phyloP scores from a whole-genome alignment of 2,113 vertebrate genomes.

The Syngnathus typhle region DNA sequence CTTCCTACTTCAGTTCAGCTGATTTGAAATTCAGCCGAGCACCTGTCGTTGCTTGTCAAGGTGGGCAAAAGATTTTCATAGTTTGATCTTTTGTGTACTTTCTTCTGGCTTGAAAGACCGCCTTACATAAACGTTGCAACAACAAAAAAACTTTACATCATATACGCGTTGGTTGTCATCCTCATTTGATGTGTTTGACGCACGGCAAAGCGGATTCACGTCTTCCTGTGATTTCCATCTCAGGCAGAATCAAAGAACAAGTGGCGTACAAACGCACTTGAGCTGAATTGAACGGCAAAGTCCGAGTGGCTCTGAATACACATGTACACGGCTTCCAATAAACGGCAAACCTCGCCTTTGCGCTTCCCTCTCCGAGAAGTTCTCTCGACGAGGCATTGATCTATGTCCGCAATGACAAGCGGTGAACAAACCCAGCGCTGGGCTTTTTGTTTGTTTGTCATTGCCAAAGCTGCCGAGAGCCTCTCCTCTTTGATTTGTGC shows the following conservation, averaged over 20 bases:
- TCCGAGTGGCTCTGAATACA: background rate
- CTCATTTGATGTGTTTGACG: background rate
- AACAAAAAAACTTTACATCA: background rate
- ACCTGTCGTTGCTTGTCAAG: background rate
- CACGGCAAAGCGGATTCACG: background rate
- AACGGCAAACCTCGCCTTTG: background rate
- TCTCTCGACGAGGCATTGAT: slow-evolving; percentile 11
- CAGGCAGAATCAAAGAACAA: too few relatives aligned
- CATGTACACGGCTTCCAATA: background rate
- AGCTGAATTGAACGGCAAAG: background rate
- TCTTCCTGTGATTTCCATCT: too few relatives aligned
- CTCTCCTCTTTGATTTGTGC: slow-evolving; percentile 58
- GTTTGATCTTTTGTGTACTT: background rate
- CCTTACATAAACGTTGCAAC: background rate
- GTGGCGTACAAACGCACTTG: too few relatives aligned
- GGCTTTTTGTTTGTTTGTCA: slow-evolving; percentile 47
- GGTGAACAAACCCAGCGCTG: slow-evolving; percentile 51
- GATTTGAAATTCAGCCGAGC: slow-evolving; percentile 5
- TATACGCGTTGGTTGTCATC: background rate
- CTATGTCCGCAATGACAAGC: slow-evolving; percentile 30
- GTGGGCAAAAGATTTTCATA: background rate
- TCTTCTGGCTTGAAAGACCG: background rate
- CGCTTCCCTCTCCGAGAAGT: background rate
- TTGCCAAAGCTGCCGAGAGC: slow-evolving; percentile 34
- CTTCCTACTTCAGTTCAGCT: too few relatives aligned